Evolutionary conservation across 2,888 invertebrate genomes (phyloP), one percentile per base, ranked within the genome.

Genomic region (Ophonus ardosiacus): DNA sequence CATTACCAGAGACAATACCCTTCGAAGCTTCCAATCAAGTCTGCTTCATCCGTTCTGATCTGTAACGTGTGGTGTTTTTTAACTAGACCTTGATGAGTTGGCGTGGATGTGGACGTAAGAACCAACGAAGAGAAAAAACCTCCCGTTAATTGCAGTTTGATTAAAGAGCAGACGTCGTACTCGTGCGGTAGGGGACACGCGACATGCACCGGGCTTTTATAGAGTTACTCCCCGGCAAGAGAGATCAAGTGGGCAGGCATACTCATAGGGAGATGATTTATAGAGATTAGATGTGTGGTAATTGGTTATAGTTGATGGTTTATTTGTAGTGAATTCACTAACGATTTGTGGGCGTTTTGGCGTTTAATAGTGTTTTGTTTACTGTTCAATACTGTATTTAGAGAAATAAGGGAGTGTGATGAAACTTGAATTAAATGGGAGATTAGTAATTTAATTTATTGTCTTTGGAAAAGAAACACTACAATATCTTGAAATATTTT

Each of bases 121-220:
- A n/a, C 18, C 40, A 7, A 17, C 10, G 56, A 76, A 13, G 87
- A 88, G 87, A 89, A 89, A 90, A 89, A 89, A 88, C 87, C 86
- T 87, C 89, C 89, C 86, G 85, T 90, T 91, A 91, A 91, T 91
- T 91, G 91, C 90, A 89, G 90, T 89, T 90, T 91, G 91, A 91
- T 91, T 91, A 91, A 90, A 91, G 91, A 89, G 89, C 90, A 56
- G 40, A 18, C n/a, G 3, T 15, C 71, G 43, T 10, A 40, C 10
- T 17, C 21, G 13, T 18, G 24, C 24, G 43, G 31, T 31, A 71
- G 43, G 71, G 43, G 71, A 43, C 51, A 18, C 71, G 17, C n/a
- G 15, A 18, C 68, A 38, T 7, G 15, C 7, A 15, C 18, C 7
- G 38, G 31, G 68, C 31, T 63, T 63, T 63, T 63, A 63, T 63